Base-by-base conservation (phyloP, 2,797 vertebrate species). In the Hyperoplus immaculatus region DNA sequence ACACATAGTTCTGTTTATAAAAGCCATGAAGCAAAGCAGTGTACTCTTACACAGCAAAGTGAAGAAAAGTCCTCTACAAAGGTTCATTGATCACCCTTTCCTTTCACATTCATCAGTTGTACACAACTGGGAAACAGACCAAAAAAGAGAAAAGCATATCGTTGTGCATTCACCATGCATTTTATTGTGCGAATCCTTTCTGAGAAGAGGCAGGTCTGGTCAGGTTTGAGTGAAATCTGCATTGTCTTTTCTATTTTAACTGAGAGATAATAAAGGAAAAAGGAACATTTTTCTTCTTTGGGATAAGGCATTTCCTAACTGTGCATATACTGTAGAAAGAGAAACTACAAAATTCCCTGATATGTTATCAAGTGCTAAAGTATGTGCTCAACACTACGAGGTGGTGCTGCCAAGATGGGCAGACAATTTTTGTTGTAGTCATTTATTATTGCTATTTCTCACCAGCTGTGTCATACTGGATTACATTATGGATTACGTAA, bases 1-100 rank as follows among this genome's bases (percentile, higher is more conserved):
- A 98, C 97, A 98, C 97, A 95, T 96, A 96, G 93, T 96, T 97
- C 94, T 97, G 96, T 97, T 97, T 96, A 97, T 96, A 99, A 98
- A 98, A 97, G 96, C 97, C 96, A 96, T 96, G 96, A 97, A 97
- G 98, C 97, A 96, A 98, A 98, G 97, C 97, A 94, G 96, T 97
- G 96, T 97, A 96, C 94, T 97, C 96, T 97, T 95, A 96, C 96
- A 97, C 97, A 97, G 96, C 96, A 97, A 97, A 97, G 96, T 97
- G 96, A 97, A 96, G 95, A 95, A 95, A 97, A 96, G 93, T 95
- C 95, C 87, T 96, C 95, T 95, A 96, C 95, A 96, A 96, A 96
- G 94, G 93, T 95, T 96, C 93, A 92, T 93, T 87, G 83, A 95
- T 95, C 94, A 94, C 93, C 86, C 84, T 95, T 95, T 96, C 95